Evolutionary conservation across 2,797 vertebrate genomes (phyloP).

Genomic region (Pachyuromys duprasi): DNA sequence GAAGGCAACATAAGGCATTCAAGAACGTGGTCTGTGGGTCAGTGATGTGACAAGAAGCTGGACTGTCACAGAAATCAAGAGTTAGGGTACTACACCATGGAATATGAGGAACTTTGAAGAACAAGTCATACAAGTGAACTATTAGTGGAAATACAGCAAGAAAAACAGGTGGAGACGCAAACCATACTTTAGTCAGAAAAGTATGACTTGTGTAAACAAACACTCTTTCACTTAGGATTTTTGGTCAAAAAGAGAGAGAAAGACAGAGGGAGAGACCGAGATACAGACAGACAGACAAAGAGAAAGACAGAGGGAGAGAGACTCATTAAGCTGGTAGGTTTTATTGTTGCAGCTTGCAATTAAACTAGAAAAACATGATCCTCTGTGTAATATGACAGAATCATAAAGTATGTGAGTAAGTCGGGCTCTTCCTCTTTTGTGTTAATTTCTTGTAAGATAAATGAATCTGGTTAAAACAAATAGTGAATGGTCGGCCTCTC

Average conservation of each 20-base stretch:
- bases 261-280: no score
- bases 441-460: neutral
- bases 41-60: neutral
- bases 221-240: slow-evolving; percentile 49
- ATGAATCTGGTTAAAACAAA: slow-evolving; percentile 5
- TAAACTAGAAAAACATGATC: neutral
- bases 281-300: neutral
- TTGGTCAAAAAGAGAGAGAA: neutral
- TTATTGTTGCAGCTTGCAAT: slow-evolving; percentile 5
- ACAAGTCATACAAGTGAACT: neutral
- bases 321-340: neutral
- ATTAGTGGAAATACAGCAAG: neutral
- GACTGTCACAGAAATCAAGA: neutral
- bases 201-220: neutral
- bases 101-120: neutral
- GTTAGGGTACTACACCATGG: neutral
- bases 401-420: neutral
- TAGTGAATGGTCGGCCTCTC: neutral
- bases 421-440: neutral
- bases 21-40: neutral
- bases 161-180: neutral
- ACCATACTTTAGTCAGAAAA: slow-evolving; percentile 37
- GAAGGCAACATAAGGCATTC: neutral
- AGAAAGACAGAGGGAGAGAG: neutral
- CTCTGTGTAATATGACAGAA: neutral